A percentile compares a stretch with the other conserved stretches of the same genome.
Conservation (phyloP, 2,113 vertebrate genomes). For the Oncorhynchus tshawytscha region DNA sequence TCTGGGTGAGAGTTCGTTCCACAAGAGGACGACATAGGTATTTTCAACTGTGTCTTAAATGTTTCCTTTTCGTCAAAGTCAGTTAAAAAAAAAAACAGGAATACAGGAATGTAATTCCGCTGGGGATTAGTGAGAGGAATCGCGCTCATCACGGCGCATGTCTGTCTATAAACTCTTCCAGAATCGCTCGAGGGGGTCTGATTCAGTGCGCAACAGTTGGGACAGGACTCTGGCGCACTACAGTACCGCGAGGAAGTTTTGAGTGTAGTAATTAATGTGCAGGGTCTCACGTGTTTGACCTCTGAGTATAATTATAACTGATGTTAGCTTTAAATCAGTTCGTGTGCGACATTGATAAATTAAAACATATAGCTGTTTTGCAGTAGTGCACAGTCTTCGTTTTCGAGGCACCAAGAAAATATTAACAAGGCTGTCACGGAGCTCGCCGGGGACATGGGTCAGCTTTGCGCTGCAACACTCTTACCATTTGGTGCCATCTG, state of each 20-base stretch:
- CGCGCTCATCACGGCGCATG: constrained; percentile 32
- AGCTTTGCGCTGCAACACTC: constrained; percentile 57
- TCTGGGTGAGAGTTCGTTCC: constrained; percentile 15
- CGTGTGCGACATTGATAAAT: constrained; percentile 34
- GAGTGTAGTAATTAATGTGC: constrained; percentile 26
- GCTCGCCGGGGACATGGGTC: constrained; percentile 66
- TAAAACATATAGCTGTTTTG: constrained; percentile 21
- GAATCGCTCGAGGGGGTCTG: constrained; percentile 51
- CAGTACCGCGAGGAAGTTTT: neutral
- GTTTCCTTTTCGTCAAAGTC: constrained; percentile 12
- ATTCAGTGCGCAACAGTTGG: constrained; percentile 60
- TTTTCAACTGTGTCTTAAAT: constrained; percentile 17
- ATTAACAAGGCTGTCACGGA: constrained; percentile 27
- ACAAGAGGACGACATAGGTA: constrained; percentile 32
- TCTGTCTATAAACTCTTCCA: constrained; percentile 55
- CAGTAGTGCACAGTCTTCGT: neutral
- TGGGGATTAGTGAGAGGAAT: constrained; percentile 56
- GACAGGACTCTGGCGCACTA: constrained; percentile 34
- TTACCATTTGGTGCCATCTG: constrained; percentile 61
- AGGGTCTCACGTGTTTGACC: constrained; percentile 47
- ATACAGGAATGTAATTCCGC: constrained; percentile 70
- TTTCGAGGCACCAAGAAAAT: neutral
- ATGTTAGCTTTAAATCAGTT: neutral
- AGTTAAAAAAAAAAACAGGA: constrained; percentile 59
- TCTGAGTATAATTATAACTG: constrained; percentile 5